Evolutionary conservation across 53 echinoderm and acorn worm genomes (phyloP).

Genomic region (Luidia sarsii): DNA sequence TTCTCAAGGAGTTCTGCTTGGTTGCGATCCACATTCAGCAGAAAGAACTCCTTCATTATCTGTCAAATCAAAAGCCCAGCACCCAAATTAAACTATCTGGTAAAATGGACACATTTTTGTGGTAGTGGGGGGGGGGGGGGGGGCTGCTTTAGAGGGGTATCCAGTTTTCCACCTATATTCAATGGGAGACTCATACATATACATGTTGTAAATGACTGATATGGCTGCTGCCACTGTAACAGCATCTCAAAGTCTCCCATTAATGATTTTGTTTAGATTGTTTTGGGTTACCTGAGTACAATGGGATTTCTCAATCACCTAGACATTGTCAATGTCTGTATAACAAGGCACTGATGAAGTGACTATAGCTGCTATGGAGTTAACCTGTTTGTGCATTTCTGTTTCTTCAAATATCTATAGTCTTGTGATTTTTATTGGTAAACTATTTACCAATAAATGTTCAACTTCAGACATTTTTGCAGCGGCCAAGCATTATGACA

Average conservation of each 20-base stretch:
- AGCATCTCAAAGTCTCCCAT: background rate
- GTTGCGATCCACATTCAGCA: background rate
- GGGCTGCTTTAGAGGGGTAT: background rate
- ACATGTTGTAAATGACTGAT: too few species aligned
- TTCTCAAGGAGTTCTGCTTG: slow-evolving; percentile 4
- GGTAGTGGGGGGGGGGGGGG: too few species aligned
- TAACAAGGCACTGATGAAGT: background rate
- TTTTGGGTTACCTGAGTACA: background rate
- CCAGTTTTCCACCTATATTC: background rate
- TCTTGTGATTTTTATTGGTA: background rate
- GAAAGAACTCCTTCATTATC: background rate
- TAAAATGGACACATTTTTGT: background rate
- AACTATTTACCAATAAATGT: background rate
- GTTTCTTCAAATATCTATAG: background rate
- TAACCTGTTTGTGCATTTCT: background rate
- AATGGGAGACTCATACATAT: too few species aligned
- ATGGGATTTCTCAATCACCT: background rate
- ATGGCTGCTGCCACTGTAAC: too few species aligned
- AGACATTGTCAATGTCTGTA: background rate
- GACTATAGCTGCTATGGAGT: background rate
- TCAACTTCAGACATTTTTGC: background rate
- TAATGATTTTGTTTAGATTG: background rate
- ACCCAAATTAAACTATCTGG: background rate
- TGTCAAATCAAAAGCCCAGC: background rate
- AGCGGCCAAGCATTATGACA: background rate